A percentile compares a stretch with the other conserved stretches of the same genome.
Evolutionary conservation across 2,797 vertebrate species (phyloP).

Genomic region (Cercopithecus hamlyni): DNA sequence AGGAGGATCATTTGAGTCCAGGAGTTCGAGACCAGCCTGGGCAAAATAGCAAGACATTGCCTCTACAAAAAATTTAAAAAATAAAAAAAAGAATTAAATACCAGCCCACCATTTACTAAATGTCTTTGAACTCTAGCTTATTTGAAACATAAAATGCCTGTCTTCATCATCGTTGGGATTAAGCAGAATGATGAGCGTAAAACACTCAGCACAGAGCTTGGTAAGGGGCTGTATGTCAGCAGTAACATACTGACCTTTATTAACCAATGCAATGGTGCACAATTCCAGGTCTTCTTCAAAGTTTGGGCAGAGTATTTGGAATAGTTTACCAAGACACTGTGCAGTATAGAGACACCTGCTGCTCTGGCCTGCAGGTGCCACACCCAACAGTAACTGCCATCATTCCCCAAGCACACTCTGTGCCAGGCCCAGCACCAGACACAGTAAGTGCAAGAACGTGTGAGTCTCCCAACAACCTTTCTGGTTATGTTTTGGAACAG

Average conservation of each 20-base stretch:
- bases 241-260: background rate
- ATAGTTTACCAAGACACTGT: background rate
- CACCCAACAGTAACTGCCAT: background rate
- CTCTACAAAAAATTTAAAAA: no score
- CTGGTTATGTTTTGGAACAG: background rate
- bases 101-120: background rate
- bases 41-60: no score
- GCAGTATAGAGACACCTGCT: background rate
- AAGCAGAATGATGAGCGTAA: background rate
- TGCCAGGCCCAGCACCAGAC: background rate
- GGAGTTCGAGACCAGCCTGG: no score
- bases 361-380: background rate
- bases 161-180: background rate
- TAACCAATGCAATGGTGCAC: background rate
- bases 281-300: constrained; percentile 12
- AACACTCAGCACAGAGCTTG: background rate
- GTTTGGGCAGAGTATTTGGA: background rate
- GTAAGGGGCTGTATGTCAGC: background rate
- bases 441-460: background rate
- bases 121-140: background rate
- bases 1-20: no score
- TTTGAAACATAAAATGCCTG: background rate
- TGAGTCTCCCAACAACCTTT: background rate
- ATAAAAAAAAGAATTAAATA: no score
- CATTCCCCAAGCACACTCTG: background rate